A percentile compares a stretch with the other conserved stretches of the same genome.
Conservation (phyloP, 2,113 vertebrate genomes). For the Amphiprion ocellaris region DNA sequence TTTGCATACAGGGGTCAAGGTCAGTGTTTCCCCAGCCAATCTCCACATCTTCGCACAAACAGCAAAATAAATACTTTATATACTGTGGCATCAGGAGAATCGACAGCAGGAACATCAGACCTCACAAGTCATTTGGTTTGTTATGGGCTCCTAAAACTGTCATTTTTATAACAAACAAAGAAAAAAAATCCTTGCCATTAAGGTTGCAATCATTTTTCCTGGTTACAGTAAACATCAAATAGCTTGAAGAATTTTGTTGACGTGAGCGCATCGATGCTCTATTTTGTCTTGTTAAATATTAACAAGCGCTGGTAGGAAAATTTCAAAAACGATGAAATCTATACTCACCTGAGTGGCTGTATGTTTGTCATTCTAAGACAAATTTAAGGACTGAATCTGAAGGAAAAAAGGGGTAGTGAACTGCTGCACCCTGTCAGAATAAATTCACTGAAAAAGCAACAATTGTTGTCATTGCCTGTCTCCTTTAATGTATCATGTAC, state of each 20-base stretch:
- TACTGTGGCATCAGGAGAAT: constrained; percentile 30
- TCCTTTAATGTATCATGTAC: too few species aligned
- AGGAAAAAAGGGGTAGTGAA: constrained; percentile 1
- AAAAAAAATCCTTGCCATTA: not conserved
- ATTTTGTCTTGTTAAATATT: not conserved
- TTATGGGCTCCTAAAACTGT: constrained; percentile 17
- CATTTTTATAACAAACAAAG: not conserved
- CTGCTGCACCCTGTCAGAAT: not conserved
- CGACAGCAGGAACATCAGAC: constrained; percentile 18
- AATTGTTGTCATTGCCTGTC: too few species aligned
- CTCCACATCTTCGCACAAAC: constrained; percentile 46
- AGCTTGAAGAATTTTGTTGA: constrained; percentile 6
- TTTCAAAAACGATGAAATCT: not conserved
- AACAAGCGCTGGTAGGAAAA: not conserved
- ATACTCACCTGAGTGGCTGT: not conserved
- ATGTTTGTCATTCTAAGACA: not conserved
- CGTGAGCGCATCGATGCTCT: not conserved
- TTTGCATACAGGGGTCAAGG: constrained; percentile 53
- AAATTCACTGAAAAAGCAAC: constrained; percentile 3
- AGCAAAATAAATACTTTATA: constrained; percentile 57
- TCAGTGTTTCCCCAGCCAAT: constrained; percentile 48
- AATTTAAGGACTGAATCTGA: not conserved
- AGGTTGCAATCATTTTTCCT: constrained; percentile 16
- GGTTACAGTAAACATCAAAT: constrained; percentile 12
- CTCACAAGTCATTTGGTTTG: constrained; percentile 28